Evolutionary conservation across 2,888 invertebrate species (phyloP), one percentile per base, ranked within the genome.

Genomic region (Palloptera scutellata): DNA sequence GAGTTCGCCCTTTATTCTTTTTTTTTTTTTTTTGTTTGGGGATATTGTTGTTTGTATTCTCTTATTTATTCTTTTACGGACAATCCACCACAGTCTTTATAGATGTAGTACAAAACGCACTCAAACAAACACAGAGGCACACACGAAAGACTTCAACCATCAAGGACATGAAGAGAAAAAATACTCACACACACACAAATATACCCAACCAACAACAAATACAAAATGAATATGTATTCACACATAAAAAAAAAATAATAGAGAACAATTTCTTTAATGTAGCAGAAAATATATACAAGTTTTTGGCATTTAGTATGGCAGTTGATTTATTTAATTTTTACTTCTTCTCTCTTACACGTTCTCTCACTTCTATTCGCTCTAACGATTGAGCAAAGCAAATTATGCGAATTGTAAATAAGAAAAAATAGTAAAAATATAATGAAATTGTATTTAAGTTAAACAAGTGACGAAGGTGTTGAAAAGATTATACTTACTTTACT

Each of bases 61-160:
- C 5, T 48, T 48, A 10, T 15, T 17, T 43, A 17, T 61, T 20
- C 52, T 30, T 59, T 65, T 41, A 65, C 59, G 65, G 59, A 65
- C 65, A 65, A 64, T 64, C 64, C 45, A 40, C 64, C 48, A 41
- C 57, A 64, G 51, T 63, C 62, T 43, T 63, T 54, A 63, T 61
- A 61, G 51, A 52, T 61, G 61, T 61, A 52, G 42, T 42, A 62
- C 53, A 53, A 62, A 62, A n/a, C 52, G 41, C 41, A 51, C 40
- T 42, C 42, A 10, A 42, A 59, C 15, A 51, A 41, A 42, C 45
- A 61, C 40, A 45, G 8, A 20, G 3, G 58, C 52, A 40, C 41
- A 53, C 53, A 17, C 17, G 52, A 6, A 2, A 53, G 17, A 2
- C 3, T 30, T 4, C 30, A 30, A 6, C 30, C 30, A 30, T 30